phyloP scores from a whole-genome alignment of 2,888 invertebrate genomes.

The Eurois occulta region DNA sequence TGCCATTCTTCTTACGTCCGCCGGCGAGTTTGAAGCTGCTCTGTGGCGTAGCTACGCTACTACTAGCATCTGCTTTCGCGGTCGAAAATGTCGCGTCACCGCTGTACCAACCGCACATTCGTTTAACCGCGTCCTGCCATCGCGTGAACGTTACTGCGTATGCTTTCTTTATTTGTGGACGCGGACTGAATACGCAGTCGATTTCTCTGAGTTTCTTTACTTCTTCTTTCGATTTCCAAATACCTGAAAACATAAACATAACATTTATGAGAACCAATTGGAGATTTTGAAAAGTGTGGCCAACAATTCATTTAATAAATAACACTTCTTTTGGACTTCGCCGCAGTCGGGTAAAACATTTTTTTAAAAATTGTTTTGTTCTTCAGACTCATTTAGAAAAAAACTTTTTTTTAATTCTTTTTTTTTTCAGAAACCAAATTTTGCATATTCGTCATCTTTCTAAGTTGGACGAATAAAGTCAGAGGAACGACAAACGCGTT shows the following conservation, averaged over 20 bases:
- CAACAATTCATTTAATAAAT: neutral
- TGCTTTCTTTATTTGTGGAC: constrained; percentile 77
- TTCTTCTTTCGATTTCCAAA: constrained; percentile 94
- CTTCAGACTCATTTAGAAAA: too few species aligned
- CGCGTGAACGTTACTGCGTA: constrained; percentile 83
- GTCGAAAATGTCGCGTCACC: constrained; percentile 65
- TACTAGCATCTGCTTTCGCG: constrained; percentile 73
- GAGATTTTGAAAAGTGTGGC: neutral
- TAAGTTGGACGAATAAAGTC: neutral
- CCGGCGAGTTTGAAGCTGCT: constrained; percentile 75
- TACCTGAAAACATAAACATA: constrained; percentile 84
- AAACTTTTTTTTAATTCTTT: neutral
- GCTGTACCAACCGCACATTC: constrained; percentile 91
- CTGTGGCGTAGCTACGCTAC: constrained; percentile 70
- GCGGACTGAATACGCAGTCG: constrained; percentile 91
- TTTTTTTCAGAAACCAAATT: neutral
- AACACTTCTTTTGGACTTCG: too few species aligned
- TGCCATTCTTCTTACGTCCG: constrained; percentile 71
- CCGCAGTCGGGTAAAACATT: too few species aligned
- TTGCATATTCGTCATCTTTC: neutral
- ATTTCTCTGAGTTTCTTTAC: constrained; percentile 90
- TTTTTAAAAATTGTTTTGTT: too few species aligned
- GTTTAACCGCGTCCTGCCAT: constrained; percentile 91
- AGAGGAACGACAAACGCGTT: too few species aligned
- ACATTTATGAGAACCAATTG: neutral